Evolutionary conservation across 2,113 vertebrate species (phyloP).

Genomic region (Orientallactaga bullata): DNA sequence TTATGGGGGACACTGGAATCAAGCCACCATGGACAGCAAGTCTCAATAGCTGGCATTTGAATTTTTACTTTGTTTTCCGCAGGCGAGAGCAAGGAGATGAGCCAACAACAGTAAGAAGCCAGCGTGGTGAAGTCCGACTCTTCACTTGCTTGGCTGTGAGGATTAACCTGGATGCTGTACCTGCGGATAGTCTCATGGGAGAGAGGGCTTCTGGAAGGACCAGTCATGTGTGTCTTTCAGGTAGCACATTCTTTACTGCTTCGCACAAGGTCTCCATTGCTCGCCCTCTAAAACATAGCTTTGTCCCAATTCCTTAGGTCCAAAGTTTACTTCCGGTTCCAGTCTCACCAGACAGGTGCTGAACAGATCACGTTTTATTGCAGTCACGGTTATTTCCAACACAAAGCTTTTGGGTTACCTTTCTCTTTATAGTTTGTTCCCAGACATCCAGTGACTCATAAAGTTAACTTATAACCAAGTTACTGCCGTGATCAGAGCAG

Average conservation of each 20-base stretch:
- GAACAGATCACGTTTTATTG: conserved; percentile 75
- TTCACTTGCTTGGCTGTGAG: background rate
- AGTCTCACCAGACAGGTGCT: conserved; percentile 65
- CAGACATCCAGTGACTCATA: conserved; percentile 73
- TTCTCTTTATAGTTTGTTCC: conserved; percentile 77
- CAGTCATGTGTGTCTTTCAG: background rate
- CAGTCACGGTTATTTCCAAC: conserved; percentile 72
- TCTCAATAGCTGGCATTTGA: background rate
- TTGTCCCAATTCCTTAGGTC: conserved; percentile 55
- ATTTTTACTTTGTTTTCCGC: conserved; percentile 44
- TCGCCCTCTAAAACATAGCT: conserved; percentile 54
- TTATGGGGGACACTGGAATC: too few species aligned
- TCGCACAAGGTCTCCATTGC: conserved; percentile 17
- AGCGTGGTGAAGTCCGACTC: background rate
- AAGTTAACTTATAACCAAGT: conserved; percentile 77
- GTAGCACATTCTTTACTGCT: background rate
- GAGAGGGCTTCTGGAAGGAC: background rate
- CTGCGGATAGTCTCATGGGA: background rate
- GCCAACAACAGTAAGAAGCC: background rate
- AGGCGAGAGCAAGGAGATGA: background rate
- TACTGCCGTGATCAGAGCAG: conserved; percentile 60
- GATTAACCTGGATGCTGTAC: background rate
- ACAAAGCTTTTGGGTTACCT: conserved; percentile 67
- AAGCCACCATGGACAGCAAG: background rate
- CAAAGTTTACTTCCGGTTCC: conserved; percentile 72